These are phyloP conservation scores for Caloenas nicobarica DNA, from an alignment of 2,113 vertebrate genomes.

Conservation along the genomic window DNA sequence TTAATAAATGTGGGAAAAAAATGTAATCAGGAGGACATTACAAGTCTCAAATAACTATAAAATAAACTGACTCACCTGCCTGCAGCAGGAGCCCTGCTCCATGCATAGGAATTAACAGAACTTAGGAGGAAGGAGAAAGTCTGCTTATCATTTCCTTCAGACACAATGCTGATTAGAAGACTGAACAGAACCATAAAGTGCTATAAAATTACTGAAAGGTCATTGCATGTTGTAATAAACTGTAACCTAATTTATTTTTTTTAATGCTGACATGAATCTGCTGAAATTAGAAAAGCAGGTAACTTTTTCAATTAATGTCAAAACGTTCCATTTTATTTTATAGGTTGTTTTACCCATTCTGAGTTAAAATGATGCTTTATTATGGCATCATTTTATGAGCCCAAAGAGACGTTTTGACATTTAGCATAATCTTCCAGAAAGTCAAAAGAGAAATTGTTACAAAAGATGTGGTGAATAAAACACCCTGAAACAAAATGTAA, in stretches of 20 bases:
- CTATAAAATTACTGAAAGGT: constrained; percentile 77
- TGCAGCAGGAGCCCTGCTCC: not conserved
- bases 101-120: constrained; percentile 16
- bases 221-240: constrained; percentile 75
- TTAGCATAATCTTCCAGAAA: constrained; percentile 77
- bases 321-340: constrained; percentile 76
- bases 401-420: constrained; percentile 80
- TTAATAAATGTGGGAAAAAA: not conserved
- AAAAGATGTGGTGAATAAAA: constrained; percentile 70
- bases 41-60: not conserved
- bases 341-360: constrained; percentile 78
- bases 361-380: constrained; percentile 76
- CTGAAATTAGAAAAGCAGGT: constrained; percentile 64
- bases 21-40: not conserved
- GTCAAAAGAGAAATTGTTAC: constrained; percentile 72
- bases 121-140: constrained; percentile 32
- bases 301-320: constrained; percentile 79
- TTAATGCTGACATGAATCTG: constrained; percentile 72
- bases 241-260: constrained; percentile 75
- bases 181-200: constrained; percentile 62
- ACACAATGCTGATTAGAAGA: constrained; percentile 63
- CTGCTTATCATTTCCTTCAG: constrained; percentile 57
- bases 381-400: constrained; percentile 74
- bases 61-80: not conserved
- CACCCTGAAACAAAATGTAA: constrained; percentile 67